Percentiles rank a stretch among this genome's conserved stretches.
Conservation (phyloP, 1,140 invertebrate genomes). For the Zaprionus ghesquierei region DNA sequence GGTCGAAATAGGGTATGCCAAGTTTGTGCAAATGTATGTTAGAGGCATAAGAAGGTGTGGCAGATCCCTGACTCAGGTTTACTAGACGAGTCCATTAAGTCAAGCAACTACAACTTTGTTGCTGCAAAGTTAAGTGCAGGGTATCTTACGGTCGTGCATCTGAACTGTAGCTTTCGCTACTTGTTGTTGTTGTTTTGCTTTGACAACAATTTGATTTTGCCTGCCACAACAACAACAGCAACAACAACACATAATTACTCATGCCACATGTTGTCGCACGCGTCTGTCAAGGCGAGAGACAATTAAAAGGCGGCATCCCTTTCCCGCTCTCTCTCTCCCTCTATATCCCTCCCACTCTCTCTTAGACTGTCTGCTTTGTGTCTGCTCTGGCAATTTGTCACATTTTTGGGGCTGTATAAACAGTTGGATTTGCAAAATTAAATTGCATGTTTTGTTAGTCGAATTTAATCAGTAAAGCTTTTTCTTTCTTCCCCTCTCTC, state of each 20-base stretch:
- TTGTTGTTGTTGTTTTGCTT: constrained; percentile 21
- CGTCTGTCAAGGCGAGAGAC: constrained; percentile 8
- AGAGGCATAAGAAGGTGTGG: too few relatives aligned
- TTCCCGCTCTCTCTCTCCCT: too few relatives aligned
- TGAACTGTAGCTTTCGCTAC: too few relatives aligned
- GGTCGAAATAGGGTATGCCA: too few relatives aligned
- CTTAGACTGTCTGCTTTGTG: neutral
- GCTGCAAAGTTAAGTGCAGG: too few relatives aligned
- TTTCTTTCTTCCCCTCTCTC: too few relatives aligned
- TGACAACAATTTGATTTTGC: constrained; percentile 35
- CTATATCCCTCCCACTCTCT: too few relatives aligned
- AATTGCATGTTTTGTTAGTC: neutral
- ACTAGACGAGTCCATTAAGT: too few relatives aligned
- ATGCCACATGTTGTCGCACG: constrained; percentile 39
- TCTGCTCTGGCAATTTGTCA: neutral
- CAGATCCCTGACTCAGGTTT: too few relatives aligned
- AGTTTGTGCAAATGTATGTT: too few relatives aligned
- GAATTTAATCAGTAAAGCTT: neutral
- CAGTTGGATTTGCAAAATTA: neutral
- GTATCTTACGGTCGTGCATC: too few relatives aligned
- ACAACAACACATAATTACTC: constrained; percentile 68
- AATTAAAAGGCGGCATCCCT: neutral
- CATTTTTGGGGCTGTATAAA: neutral
- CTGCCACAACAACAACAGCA: neutral
- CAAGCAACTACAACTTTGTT: too few relatives aligned